Evolutionary conservation across 2,888 invertebrate genomes (phyloP).

Genomic region (Himalopsyche anomala): DNA sequence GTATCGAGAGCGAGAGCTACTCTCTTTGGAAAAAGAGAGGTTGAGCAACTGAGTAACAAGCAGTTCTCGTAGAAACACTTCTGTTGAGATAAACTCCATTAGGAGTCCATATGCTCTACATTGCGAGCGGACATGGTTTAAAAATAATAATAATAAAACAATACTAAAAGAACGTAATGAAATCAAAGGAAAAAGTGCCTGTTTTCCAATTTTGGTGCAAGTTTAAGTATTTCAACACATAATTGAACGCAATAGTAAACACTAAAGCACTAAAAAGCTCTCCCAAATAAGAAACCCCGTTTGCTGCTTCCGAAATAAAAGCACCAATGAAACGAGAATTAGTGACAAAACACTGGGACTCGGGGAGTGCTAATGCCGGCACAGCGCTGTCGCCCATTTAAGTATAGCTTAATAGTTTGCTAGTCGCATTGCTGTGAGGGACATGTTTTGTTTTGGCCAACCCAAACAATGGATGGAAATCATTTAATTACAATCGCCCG

Average conservation of each 20-base stretch:
- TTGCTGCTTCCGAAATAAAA: conserved; percentile 13
- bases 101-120: too few relatives aligned
- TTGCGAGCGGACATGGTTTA: too few relatives aligned
- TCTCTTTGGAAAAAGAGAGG: too few relatives aligned
- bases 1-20: too few relatives aligned
- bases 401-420: conserved; percentile 24
- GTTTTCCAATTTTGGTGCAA: background rate
- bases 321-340: conserved; percentile 31
- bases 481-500: conserved; percentile 65
- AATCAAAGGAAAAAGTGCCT: too few relatives aligned
- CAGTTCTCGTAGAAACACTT: too few relatives aligned
- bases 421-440: conserved; percentile 1
- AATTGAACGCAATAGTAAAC: background rate
- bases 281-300: conserved; percentile 7
- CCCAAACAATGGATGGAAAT: conserved; percentile 64
- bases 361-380: conserved; percentile 2
- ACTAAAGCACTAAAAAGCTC: conserved; percentile 21
- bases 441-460: conserved; percentile 39
- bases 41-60: too few relatives aligned
- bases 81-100: too few relatives aligned
- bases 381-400: conserved; percentile 30
- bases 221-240: conserved; percentile 6
- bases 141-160: too few relatives aligned
- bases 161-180: too few relatives aligned
- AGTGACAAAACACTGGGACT: conserved; percentile 20